Percentiles rank a stretch among this genome's conserved stretches.
Conservation (phyloP, 2,888 invertebrate species). For the Drosophila affinis region DNA sequence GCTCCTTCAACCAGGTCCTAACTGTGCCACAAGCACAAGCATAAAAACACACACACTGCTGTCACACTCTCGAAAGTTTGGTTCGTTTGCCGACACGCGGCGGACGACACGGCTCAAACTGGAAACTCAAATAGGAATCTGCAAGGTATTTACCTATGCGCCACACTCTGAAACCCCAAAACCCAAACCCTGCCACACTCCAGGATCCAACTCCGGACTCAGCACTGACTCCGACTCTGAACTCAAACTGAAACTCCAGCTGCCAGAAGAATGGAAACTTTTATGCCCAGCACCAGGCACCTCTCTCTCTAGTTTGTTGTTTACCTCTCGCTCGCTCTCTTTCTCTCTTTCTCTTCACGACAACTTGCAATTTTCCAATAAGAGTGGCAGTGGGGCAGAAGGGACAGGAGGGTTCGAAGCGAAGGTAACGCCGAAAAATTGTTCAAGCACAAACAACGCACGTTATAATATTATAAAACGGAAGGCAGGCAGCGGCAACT, state of each 20-base stretch:
- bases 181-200: not conserved
- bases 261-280: constrained; percentile 26
- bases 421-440: constrained; percentile 76
- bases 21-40: constrained; percentile 3
- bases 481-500: constrained; percentile 72
- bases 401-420: constrained; percentile 16
- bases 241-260: constrained; percentile 22
- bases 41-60: constrained; percentile 12
- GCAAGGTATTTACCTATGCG: constrained; percentile 74
- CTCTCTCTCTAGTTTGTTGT: constrained; percentile 30
- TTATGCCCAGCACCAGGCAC: constrained; percentile 16
- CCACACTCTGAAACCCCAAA: constrained; percentile 9
- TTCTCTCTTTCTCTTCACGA: constrained; percentile 29
- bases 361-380: constrained; percentile 78
- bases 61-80: constrained; percentile 34
- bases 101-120: constrained; percentile 46
- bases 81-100: constrained; percentile 18
- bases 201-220: constrained; percentile 39
- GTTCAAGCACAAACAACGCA: constrained; percentile 78
- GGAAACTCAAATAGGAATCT: constrained; percentile 66
- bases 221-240: constrained; percentile 59
- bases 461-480: constrained; percentile 78
- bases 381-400: constrained; percentile 50
- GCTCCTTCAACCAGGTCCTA: constrained; percentile 20
- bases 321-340: constrained; percentile 30